Evolutionary conservation across 2,888 invertebrate genomes (phyloP), one percentile per base, ranked within the genome.

Genomic region (Drosophila koepferae): DNA sequence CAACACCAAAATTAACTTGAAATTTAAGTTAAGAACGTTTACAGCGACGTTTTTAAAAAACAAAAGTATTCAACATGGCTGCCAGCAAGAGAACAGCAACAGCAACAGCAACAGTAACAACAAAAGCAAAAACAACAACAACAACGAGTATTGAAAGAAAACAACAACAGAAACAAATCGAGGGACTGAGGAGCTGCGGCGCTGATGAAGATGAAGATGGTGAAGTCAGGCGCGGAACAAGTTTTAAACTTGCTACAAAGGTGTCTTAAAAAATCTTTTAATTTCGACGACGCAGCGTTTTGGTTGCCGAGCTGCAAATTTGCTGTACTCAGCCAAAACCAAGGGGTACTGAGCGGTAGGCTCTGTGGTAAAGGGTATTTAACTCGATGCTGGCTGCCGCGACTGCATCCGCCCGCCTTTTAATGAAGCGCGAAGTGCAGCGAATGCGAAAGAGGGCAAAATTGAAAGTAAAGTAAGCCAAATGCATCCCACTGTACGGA

Each of bases 381-480:
- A 38, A 53, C 6, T 53, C 55, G 34, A 14, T 44, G 56, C 8
- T 53, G 62, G 18, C 66, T 77, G 63, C 54, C 58, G 51, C 51
- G 51, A 36, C 60, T 89, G 89, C 90, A 88, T 90, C 90, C 91
- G 90, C 86, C 90, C 91, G 91, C 90, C 90, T 91, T 92, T 92
- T 92, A 92, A 92, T 92, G 93, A 92, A 92, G 90, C 92, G 92
- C 91, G 92, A 92, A 92, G 91, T 92, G 92, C 91, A 92, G 88
- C 91, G 88, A 90, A 92, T 87, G 77, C 65, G 68, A 63, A 55
- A 60, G 61, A 71, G 61, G 68, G 67, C 64, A 74, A 72, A 65
- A 77, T 79, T 74, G 87, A 86, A 86, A 90, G 82, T 77, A 77
- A 75, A 68, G 72, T 74, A 80, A 65, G 66, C 55, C 62, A 61